phyloP scores from a whole-genome alignment of 2,797 vertebrate genomes.

The Mus caroli region DNA sequence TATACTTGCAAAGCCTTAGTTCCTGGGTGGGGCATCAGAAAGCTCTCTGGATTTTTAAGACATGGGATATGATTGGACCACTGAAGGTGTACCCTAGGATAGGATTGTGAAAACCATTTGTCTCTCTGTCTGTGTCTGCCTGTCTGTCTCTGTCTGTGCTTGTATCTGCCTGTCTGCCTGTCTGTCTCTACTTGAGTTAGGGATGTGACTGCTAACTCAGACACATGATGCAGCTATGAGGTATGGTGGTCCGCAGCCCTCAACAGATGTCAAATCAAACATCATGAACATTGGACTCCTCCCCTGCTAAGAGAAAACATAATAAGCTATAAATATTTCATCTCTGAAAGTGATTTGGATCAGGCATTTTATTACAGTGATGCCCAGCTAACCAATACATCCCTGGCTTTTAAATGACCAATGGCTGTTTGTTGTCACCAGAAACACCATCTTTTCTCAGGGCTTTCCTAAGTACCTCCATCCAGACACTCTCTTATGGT shows the following conservation, averaged over 20 bases:
- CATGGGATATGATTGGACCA: not conserved
- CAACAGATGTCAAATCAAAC: not conserved
- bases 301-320: not conserved
- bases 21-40: not conserved
- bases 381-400: not conserved
- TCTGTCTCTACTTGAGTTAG: not conserved
- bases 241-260: not conserved
- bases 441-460: not conserved
- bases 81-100: not conserved
- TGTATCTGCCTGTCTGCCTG: not conserved
- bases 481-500: not conserved
- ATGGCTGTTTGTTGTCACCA: not conserved
- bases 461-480: not conserved
- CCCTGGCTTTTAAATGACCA: not conserved
- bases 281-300: not conserved
- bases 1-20: not conserved
- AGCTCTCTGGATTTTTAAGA: not conserved
- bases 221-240: too few species aligned
- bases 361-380: not conserved
- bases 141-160: not conserved
- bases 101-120: not conserved
- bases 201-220: not conserved
- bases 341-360: not conserved
- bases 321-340: not conserved
- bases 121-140: not conserved